phyloP scores from a whole-genome alignment of 2,113 vertebrate species.

The Pseudopodoces humilis region DNA sequence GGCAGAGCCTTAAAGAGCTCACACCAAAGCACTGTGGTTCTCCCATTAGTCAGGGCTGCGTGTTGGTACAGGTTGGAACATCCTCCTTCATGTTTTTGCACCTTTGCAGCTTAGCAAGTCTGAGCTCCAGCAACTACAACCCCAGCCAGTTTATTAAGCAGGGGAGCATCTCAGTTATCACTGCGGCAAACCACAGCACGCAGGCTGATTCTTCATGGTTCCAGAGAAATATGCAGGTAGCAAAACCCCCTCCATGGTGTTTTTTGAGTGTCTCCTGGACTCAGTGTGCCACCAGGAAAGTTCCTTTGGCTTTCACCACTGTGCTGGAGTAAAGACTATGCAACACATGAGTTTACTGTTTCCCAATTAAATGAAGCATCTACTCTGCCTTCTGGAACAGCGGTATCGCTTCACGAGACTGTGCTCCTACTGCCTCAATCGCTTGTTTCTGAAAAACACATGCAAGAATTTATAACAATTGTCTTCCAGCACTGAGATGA shows the following conservation, averaged over 20 bases:
- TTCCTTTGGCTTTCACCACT: background rate
- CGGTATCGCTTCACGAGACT: accelerated
- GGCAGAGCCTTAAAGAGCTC: background rate
- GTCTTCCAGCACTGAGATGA: accelerated
- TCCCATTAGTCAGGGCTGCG: slow-evolving; percentile 6
- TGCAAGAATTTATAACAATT: background rate
- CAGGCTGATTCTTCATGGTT: background rate
- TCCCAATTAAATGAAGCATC: background rate
- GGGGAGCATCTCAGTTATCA: background rate
- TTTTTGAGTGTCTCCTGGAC: background rate
- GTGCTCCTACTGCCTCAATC: background rate
- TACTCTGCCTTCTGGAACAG: background rate
- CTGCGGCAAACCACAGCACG: background rate
- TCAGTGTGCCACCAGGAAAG: accelerated
- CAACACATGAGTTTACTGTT: background rate
- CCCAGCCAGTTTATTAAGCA: background rate
- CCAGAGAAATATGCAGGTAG: background rate
- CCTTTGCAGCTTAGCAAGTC: slow-evolving; percentile 14
- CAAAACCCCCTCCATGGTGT: background rate
- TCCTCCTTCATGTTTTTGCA: slow-evolving; percentile 10
- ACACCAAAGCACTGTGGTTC: background rate
- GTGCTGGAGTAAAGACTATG: background rate
- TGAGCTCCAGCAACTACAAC: slow-evolving; percentile 4
- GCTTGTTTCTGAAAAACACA: background rate
- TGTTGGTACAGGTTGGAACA: slow-evolving; percentile 9